Evolutionary conservation across 2,113 vertebrate genomes (phyloP), one percentile per base, ranked within the genome.

Genomic region (Gorsachius goisagi): DNA sequence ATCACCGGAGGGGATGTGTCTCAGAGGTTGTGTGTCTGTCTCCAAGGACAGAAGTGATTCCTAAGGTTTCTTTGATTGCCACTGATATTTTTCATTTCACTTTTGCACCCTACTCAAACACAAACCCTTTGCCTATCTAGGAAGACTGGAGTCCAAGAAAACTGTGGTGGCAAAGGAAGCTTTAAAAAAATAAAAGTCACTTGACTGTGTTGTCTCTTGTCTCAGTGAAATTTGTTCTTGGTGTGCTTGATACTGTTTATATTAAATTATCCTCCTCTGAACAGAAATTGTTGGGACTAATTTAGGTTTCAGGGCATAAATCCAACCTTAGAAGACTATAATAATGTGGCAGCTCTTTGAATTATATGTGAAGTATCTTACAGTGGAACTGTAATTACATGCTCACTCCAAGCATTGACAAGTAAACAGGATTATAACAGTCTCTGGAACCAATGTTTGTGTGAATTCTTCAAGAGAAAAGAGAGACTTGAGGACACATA

Each of bases 401-500:
- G 94, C 91, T 97, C 79, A 90, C 89, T 95, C 91, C 15, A 41
- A 93, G 89, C 95, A 95, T 63, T 95, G 94, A 95, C 94, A 97
- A 96, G 89, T 89, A 97, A 95, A 97, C 95, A 91, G 94, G 94
- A 96, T 94, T 97, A 95, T 95, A 94, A 95, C 87, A 88, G 95
- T 78, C 81, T 95, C 88, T 95, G 92, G 91, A 95, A 96, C 76
- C 87, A 91, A 89, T 90, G 87, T 93, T 95, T 95, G 87, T 11
- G 11, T 56, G 78, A 95, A 96, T 96, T 91, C 94, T 96, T 95
- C 79, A 85, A 68, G 76, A 93, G 85, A 94, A 95, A 93, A 94
- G 93, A 88, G 87, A 88, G 71, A 89, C 81, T 91, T 88, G 89
- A 96, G 87, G 89, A 96, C 77, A 89, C 95, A 94, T 95, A 89